Evolutionary conservation across 2,797 vertebrate species (phyloP), one percentile per base, ranked within the genome.

Genomic region (Fratercula arctica): DNA sequence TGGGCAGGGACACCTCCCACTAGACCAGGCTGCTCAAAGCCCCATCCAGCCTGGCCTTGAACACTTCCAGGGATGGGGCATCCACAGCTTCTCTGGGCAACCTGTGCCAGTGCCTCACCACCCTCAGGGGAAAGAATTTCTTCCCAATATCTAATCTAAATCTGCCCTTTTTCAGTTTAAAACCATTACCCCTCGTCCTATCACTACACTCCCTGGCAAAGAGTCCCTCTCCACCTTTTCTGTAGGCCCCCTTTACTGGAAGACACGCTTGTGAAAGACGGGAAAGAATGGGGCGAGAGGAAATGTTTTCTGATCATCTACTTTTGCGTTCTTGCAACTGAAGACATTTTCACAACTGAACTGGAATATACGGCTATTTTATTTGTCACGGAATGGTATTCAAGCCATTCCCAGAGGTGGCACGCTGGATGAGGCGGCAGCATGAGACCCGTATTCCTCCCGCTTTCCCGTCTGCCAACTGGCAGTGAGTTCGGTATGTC

Each of bases 401-500:
- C 13, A 33, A 56, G n/a, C 25, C 5, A 2, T 57, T 68, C 8
- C 31, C 9, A 25, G 53, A 41, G 35, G 50, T 1, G 31, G 31
- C 25, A 45, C 1, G 2, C 29, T 48, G 29, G 31, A 26, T 10
- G 25, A 61, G 35, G 37, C 1, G 11, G 37, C 48, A 57, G 46
- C 53, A 9, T 2, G n/a, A 59, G 56, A 59, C 14, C 13, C 0
- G 0, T 6, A 13, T n/a, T 80, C 31, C 23, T 91, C 43, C 57
- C 1, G 3, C 23, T 28, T 51, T 67, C 20, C 33, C 31, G 8
- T 21, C 24, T 43, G 29, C 17, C n/a, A 54, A 54, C n/a, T 0
- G 7, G 15, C 73, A 46, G 7, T 3, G 31, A 13, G 35, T 20
- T 63, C 50, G 45, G 25, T 7, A 8, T 0, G 0, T 39, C 28